Evolutionary conservation across 30 jellyfish, hydroid and myxozoan genomes (phyloP).

Genomic region (Catostylus mosaicus): DNA sequence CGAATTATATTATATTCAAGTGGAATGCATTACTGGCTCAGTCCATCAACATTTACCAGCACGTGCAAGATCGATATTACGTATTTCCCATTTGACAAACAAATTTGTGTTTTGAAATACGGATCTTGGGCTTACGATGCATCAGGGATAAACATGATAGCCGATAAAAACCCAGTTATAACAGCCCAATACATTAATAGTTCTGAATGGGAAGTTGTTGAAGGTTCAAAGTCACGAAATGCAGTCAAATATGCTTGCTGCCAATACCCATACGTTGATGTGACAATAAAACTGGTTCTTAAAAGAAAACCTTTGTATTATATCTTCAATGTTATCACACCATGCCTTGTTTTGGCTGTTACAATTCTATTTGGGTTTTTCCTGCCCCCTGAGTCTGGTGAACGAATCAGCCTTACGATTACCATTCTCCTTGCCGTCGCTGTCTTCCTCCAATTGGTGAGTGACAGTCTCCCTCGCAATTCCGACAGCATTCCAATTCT

Average conservation of each 20-base stretch:
- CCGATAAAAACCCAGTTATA: conserved; percentile 60
- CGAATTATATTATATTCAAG: conserved; percentile 52
- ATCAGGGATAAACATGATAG: conserved; percentile 60
- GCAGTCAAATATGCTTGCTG: conserved; percentile 80
- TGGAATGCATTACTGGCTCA: conserved; percentile 82
- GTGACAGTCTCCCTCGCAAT: conserved; percentile 87
- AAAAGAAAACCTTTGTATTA: conserved; percentile 88
- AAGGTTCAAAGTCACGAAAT: conserved; percentile 34
- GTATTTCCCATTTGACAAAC: conserved; percentile 92
- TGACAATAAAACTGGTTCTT: conserved; percentile 64
- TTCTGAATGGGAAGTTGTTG: conserved; percentile 85
- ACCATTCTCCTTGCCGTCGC: conserved; percentile 94
- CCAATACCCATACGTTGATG: conserved; percentile 74
- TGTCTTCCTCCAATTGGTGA: conserved; percentile 85
- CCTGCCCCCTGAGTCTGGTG: conserved; percentile 98
- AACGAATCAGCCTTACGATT: conserved; percentile 83
- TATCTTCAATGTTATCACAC: conserved; percentile 84
- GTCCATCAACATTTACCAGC: conserved; percentile 90
- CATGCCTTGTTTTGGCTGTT: conserved; percentile 79
- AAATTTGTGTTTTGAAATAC: conserved; percentile 75
- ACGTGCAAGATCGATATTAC: conserved; percentile 89
- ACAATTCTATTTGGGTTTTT: conserved; percentile 84
- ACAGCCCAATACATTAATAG: conserved; percentile 75
- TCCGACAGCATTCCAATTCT: conserved; percentile 88
- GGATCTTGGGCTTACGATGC: conserved; percentile 96